Percentiles rank a stretch among this genome's conserved stretches.
Evolutionary conservation across 1,140 invertebrate species (phyloP).

Genomic region (Oryctes rhinoceros): DNA sequence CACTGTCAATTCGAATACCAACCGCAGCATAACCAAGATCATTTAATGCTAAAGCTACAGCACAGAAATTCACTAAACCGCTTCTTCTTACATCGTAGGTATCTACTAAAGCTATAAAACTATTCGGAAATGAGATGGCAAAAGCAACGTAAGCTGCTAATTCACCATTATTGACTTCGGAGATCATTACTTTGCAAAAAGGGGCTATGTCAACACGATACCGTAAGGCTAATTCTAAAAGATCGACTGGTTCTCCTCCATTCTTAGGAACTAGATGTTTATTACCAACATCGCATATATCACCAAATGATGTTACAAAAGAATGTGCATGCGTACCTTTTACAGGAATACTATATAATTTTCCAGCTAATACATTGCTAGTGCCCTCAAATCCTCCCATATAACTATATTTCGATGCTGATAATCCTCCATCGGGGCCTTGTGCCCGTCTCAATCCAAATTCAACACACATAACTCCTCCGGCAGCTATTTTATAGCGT

Average conservation of each 20-base stretch:
- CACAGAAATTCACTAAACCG: slow-evolving; percentile 96
- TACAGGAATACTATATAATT: slow-evolving; percentile 97
- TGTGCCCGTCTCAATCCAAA: slow-evolving; percentile 98
- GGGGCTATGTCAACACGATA: slow-evolving; percentile 78
- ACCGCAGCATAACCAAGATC: slow-evolving; percentile 90
- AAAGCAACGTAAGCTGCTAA: slow-evolving; percentile 95
- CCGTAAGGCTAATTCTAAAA: slow-evolving; percentile 73
- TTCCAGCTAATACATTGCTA: slow-evolving; percentile 97
- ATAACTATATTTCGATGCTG: slow-evolving; percentile 98
- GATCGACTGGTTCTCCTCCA: slow-evolving; percentile 70
- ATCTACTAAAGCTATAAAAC: slow-evolving; percentile 95
- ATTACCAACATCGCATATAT: slow-evolving; percentile 74
- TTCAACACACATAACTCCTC: slow-evolving; percentile 87
- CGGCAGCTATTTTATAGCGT: slow-evolving; percentile 92
- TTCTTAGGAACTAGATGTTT: slow-evolving; percentile 71
- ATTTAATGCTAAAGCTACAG: slow-evolving; percentile 91
- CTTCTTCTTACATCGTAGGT: slow-evolving; percentile 99
- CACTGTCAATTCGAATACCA: slow-evolving; percentile 96
- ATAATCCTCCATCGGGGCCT: slow-evolving; percentile 97
- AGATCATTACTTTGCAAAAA: slow-evolving; percentile 76
- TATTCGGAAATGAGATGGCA: slow-evolving; percentile 94
- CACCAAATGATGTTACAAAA: slow-evolving; percentile 93
- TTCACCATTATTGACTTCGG: slow-evolving; percentile 88
- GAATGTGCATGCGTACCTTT: slow-evolving; percentile 98
- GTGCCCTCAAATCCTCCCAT: slow-evolving; percentile 98